Percentiles rank a stretch among this genome's conserved stretches.
Evolutionary conservation across 2,888 invertebrate genomes (phyloP).

Genomic region (Dolichopus griseipennis): DNA sequence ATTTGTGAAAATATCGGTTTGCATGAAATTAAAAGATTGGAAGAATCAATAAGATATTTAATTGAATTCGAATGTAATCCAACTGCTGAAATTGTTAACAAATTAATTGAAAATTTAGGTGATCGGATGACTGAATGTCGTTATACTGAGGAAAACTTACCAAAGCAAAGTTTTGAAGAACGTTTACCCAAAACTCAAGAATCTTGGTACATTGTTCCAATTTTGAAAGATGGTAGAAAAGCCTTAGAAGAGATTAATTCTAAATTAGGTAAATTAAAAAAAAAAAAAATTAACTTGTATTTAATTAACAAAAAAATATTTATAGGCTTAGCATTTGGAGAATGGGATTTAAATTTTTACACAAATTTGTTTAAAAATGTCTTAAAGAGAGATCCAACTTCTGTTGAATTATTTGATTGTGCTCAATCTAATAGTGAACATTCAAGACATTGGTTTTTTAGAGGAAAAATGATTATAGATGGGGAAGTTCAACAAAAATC

Average conservation of each 20-base stretch:
- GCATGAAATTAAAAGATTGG: slow-evolving; percentile 65
- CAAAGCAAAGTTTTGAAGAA: slow-evolving; percentile 58
- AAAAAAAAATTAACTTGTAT: neutral
- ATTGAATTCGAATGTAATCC: slow-evolving; percentile 43
- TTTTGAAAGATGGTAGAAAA: slow-evolving; percentile 63
- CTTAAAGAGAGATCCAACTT: slow-evolving; percentile 85
- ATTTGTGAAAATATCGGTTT: slow-evolving; percentile 82
- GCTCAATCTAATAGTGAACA: slow-evolving; percentile 98
- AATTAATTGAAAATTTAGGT: slow-evolving; percentile 58
- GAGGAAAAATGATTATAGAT: slow-evolving; percentile 79
- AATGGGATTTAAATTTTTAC: slow-evolving; percentile 87
- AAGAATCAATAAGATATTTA: slow-evolving; percentile 70
- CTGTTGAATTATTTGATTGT: slow-evolving; percentile 94
- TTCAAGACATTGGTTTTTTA: slow-evolving; percentile 98
- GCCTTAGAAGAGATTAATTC: slow-evolving; percentile 75
- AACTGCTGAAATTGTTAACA: slow-evolving; percentile 33
- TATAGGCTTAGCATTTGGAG: slow-evolving; percentile 78
- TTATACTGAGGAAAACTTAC: slow-evolving; percentile 59
- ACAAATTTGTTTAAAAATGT: slow-evolving; percentile 74
- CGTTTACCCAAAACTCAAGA: slow-evolving; percentile 58
- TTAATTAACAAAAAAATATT: neutral
- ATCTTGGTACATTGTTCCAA: slow-evolving; percentile 73
- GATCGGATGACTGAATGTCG: slow-evolving; percentile 92
- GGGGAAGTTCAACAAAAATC: slow-evolving; percentile 68
- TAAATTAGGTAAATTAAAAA: slow-evolving; percentile 51